phyloP scores from a whole-genome alignment of 2,888 invertebrate genomes.

The Archaeoteleia sp. region DNA sequence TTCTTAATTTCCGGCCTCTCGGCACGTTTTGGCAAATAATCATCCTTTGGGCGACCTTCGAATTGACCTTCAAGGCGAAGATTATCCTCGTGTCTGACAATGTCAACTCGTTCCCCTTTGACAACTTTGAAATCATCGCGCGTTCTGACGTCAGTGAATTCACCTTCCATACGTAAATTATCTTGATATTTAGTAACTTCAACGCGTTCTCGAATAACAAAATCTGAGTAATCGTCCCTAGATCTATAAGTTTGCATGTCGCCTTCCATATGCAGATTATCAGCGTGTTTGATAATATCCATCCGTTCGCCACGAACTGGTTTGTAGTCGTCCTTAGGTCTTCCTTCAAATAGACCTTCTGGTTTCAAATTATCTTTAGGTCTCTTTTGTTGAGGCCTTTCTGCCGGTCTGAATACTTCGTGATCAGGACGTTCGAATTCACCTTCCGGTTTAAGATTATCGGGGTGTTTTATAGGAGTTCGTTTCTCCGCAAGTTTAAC shows the following conservation, averaged over 20 bases:
- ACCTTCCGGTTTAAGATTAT: conserved; percentile 76
- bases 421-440: conserved; percentile 75
- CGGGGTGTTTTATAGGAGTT: conserved; percentile 67
- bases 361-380: conserved; percentile 68
- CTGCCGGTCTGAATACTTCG: conserved; percentile 71
- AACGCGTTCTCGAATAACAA: conserved; percentile 72
- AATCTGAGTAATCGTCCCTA: conserved; percentile 77
- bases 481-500: conserved; percentile 73
- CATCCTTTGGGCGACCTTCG: conserved; percentile 50
- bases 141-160: conserved; percentile 77
- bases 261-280: conserved; percentile 75
- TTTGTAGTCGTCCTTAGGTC: conserved; percentile 77
- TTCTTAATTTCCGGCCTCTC: conserved; percentile 71
- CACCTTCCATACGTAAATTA: conserved; percentile 78
- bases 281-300: conserved; percentile 75
- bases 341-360: conserved; percentile 75
- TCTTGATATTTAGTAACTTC: conserved; percentile 74
- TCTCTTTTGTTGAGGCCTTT: conserved; percentile 66
- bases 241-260: conserved; percentile 76
- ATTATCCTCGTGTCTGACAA: conserved; percentile 77
- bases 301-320: conserved; percentile 78
- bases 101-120: conserved; percentile 77
- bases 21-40: conserved; percentile 63
- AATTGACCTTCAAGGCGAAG: conserved; percentile 74
- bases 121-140: conserved; percentile 78